Evolutionary conservation across 1,140 invertebrate genomes (phyloP), one percentile per base, ranked within the genome.

Genomic region (Papilio glaucus): DNA sequence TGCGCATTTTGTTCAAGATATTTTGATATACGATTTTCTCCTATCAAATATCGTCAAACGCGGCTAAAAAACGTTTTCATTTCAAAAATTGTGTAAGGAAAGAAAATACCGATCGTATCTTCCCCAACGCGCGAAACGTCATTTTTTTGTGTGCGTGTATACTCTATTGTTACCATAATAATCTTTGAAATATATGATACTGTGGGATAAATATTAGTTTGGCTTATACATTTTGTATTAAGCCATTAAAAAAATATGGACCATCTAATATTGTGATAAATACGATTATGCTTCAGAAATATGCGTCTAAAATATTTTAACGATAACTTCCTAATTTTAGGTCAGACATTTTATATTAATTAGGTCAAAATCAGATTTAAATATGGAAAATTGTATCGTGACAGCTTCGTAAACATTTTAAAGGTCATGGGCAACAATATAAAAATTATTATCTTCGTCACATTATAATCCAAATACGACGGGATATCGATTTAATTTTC

Each of bases 261-360:
- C 60, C 60, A 62, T 62, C 60, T 29, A 0, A 62, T 33, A 62
- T 62, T 62, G 60, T 62, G 60, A 62, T 62, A 62, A 57, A 57
- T n/a, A 26, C 4, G 10, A 57, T 15, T 12, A 7, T 37, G 60
- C 29, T 62, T 62, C 60, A 62, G 6, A 62, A 62, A 62, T 62
- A 62, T 33, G 13, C 21, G 13, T 62, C 12, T 12, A 26, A 26
- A 21, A 57, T 57, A 57, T 24, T 21, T 24, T 24, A 15, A 12
- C 24, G 12, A 57, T 57, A 57, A 26, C 0, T 24, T 24, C 13
- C 21, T 60, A 24, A 24, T 24, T 45, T n/a, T n/a, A n/a, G 42
- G 42, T 45, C 42, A 15, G 18, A 13, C n/a, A 45, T 45, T 8
- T 45, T 3, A 15, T 42, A 5, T 42, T 4, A 42, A 42, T 5